Percentiles rank a stretch among this genome's conserved stretches.
phyloP scores from a whole-genome alignment of 1,140 invertebrate genomes.

The Saccostrea cuccullata region DNA sequence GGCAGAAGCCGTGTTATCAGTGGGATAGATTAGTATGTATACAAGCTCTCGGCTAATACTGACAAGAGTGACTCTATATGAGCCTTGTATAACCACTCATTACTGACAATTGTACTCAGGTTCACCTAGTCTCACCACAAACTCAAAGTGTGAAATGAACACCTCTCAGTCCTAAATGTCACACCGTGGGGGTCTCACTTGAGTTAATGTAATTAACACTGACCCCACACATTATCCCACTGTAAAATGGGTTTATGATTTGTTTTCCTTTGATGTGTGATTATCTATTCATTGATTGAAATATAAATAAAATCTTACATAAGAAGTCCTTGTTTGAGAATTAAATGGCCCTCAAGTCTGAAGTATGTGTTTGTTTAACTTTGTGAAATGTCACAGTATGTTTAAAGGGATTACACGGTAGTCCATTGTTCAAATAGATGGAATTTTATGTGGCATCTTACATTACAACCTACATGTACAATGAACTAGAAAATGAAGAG shows the following conservation, averaged over 20 bases:
- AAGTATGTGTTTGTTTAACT: slow-evolving; percentile 27
- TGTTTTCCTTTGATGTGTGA: slow-evolving; percentile 5
- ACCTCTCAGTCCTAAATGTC: neutral
- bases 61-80: neutral
- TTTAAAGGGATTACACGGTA: slow-evolving; percentile 18
- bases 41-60: neutral
- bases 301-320: slow-evolving; percentile 5
- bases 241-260: slow-evolving; percentile 15
- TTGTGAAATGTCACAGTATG: slow-evolving; percentile 8
- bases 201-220: neutral
- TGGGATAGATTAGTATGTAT: neutral
- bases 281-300: neutral
- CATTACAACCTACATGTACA: neutral
- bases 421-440: neutral
- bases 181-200: neutral
- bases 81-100: neutral
- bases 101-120: neutral
- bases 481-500: no score
- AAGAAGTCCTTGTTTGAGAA: neutral
- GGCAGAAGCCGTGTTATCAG: slow-evolving; percentile 29
- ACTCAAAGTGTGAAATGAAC: neutral
- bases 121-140: neutral
- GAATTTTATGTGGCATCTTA: neutral
- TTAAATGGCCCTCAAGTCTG: neutral
- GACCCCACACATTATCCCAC: neutral